Conservation (phyloP, 2,888 invertebrate genomes). For the Eupelmus urozonus region DNA sequence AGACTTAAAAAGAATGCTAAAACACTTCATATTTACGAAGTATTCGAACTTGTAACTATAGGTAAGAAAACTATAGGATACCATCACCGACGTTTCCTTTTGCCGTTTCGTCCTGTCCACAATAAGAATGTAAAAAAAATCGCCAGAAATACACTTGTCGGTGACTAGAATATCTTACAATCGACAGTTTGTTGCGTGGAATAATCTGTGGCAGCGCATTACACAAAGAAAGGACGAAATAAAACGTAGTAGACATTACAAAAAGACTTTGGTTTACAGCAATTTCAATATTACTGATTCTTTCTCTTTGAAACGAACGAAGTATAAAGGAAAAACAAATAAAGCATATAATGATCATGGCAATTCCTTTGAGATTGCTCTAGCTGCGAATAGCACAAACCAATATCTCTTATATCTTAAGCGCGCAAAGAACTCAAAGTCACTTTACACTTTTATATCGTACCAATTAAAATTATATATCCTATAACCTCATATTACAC, state of each 20-base stretch:
- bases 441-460: constrained; percentile 18
- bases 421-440: constrained; percentile 25
- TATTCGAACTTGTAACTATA: background rate
- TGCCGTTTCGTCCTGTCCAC: constrained; percentile 42
- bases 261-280: constrained; percentile 76
- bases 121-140: constrained; percentile 64
- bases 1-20: constrained; percentile 3
- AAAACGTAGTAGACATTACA: constrained; percentile 62
- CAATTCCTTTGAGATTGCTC: constrained; percentile 66
- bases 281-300: constrained; percentile 62
- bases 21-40: background rate
- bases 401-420: constrained; percentile 39
- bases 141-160: constrained; percentile 70
- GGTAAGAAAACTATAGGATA: constrained; percentile 17
- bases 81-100: constrained; percentile 46
- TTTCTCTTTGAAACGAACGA: constrained; percentile 52
- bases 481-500: constrained; percentile 42
- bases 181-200: constrained; percentile 65
- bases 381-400: constrained; percentile 60
- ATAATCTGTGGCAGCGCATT: constrained; percentile 70
- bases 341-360: constrained; percentile 55
- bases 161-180: constrained; percentile 77
- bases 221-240: constrained; percentile 68
- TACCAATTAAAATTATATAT: constrained; percentile 48
- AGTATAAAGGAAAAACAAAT: constrained; percentile 59